phyloP scores from a whole-genome alignment of 2,888 invertebrate species.

The Metellina segmentata region DNA sequence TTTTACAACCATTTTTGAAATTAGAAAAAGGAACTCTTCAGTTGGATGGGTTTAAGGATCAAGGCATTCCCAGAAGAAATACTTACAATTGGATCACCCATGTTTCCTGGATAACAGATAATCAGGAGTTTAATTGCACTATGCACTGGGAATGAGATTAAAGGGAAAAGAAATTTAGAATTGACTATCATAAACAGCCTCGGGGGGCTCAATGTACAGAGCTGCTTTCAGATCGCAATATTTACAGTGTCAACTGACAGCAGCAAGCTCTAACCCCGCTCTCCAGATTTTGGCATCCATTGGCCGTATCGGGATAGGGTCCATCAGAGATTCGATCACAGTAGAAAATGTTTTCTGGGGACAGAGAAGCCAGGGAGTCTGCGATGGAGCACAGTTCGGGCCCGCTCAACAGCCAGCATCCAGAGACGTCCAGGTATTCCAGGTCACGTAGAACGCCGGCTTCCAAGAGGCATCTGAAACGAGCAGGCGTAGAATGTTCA shows the following conservation, averaged over 20 bases:
- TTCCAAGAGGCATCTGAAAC: constrained; percentile 65
- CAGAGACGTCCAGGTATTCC: constrained; percentile 78
- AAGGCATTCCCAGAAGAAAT: too few species aligned
- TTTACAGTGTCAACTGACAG: constrained; percentile 20
- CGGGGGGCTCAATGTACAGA: not conserved
- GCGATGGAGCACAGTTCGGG: constrained; percentile 76
- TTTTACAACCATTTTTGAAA: too few species aligned
- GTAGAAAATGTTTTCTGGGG: constrained; percentile 78
- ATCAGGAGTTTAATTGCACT: too few species aligned
- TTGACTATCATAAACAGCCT: not conserved
- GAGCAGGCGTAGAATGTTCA: not conserved
- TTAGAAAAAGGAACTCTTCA: too few species aligned
- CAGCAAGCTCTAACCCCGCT: constrained; percentile 78
- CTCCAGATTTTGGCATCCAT: constrained; percentile 79
- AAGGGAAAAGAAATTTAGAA: not conserved
- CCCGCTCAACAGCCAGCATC: constrained; percentile 78
- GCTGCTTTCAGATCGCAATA: not conserved
- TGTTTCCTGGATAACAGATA: too few species aligned
- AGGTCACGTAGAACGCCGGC: constrained; percentile 68
- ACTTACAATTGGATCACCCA: too few species aligned
- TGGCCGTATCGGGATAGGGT: constrained; percentile 78
- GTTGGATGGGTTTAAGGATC: too few species aligned
- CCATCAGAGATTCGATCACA: constrained; percentile 79
- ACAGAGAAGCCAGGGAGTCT: constrained; percentile 70
- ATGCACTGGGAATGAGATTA: too few species aligned